Evolutionary conservation across 2,888 invertebrate species (phyloP).

Genomic region (Cerceris ruficornis): DNA sequence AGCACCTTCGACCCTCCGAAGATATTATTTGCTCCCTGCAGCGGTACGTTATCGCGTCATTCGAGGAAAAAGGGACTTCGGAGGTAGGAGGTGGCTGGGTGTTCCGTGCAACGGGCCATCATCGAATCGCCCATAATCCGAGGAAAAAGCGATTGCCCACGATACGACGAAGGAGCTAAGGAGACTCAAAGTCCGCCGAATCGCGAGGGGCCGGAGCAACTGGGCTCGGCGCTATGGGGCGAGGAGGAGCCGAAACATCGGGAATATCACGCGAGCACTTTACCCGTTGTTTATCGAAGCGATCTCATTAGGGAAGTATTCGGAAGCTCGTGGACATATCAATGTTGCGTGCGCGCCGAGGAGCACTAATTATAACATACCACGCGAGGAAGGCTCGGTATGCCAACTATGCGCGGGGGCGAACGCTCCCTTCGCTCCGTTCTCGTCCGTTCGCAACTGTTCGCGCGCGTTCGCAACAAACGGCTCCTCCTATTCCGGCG

Average conservation of each 20-base stretch:
- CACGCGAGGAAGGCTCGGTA: constrained; percentile 66
- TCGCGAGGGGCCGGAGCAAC: too few relatives aligned
- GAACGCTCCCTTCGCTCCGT: constrained; percentile 34
- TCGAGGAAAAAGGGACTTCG: neutral
- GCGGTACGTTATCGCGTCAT: neutral
- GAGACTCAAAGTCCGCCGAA: too few relatives aligned
- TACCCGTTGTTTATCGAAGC: constrained; percentile 63
- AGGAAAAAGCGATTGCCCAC: too few relatives aligned
- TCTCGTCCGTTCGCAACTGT: neutral
- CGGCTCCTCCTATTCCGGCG: neutral
- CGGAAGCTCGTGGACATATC: constrained; percentile 65
- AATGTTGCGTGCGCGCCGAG: constrained; percentile 65
- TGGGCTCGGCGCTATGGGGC: too few relatives aligned
- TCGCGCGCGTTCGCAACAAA: too few relatives aligned
- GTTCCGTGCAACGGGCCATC: too few relatives aligned
- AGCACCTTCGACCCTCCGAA: neutral
- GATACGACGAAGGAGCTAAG: too few relatives aligned
- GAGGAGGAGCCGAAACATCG: neutral
- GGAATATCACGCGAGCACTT: constrained; percentile 45
- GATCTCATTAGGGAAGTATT: constrained; percentile 71
- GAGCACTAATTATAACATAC: constrained; percentile 76
- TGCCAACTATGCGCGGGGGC: constrained; percentile 62
- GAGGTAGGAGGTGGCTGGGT: too few relatives aligned
- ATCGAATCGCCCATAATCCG: too few relatives aligned
- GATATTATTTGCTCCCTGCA: constrained; percentile 6